Evolutionary conservation across 2,113 vertebrate species (phyloP), one percentile per base, ranked within the genome.

Genomic region (Ranitomeya imitator): DNA sequence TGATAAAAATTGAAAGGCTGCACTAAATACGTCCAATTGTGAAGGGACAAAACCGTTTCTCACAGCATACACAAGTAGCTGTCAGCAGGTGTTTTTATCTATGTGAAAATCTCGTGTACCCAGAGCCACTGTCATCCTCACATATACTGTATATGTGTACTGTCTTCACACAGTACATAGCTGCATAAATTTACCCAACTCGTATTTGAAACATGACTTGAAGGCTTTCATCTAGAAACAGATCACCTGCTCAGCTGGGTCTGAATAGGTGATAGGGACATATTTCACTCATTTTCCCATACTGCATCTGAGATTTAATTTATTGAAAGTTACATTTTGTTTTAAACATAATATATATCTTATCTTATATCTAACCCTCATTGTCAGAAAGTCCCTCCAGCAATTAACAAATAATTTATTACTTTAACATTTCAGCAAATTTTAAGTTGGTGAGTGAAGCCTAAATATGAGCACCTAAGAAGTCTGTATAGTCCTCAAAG

Each of bases 211-310:
- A 60, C n/a, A 60, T 74, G 55, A 65, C 85, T 86, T 79, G 7
- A 51, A 86, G 74, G 85, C 61, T 63, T 54, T 79, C 26, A 7
- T 21, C 61, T 26, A 59, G 55, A 67, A 23, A 26, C 74, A 31
- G 37, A 86, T 65, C 85, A 86, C 85, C 85, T 86, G 85, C 85
- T 79, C 45, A 79, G 60, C 85, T 55, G 85, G 55, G 54, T 59
- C 52, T 85, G 5, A 37, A 11, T 23, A 74, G 52, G 23, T 74
- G 67, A 85, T 52, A 55, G n/a, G n/a, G 59, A 19, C 74, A 55
- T 86, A 52, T 85, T 85, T 77, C 26, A 86, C 74, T 52, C 14
- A 26, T 63, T 86, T 86, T 86, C 74, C 85, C 85, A 86, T 86
- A 45, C 23, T 23, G 16, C 59, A 63, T 26, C 37, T 23, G 18